phyloP scores from a whole-genome alignment of 2,113 vertebrate genomes.

The Anoplopoma fimbria region DNA sequence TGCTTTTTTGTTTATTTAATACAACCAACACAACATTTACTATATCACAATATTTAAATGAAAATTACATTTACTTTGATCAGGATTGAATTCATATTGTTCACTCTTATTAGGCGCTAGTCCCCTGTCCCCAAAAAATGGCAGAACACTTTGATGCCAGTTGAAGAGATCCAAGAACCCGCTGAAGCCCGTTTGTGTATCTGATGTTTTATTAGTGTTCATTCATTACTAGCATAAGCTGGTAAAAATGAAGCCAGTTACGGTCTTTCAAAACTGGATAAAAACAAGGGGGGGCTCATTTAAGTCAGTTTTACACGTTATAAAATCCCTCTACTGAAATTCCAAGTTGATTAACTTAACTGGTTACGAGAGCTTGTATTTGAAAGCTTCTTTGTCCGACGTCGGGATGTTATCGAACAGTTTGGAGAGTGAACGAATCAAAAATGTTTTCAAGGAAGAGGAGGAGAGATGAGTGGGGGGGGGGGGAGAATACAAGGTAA shows the following conservation, averaged over 20 bases:
- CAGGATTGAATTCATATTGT: neutral
- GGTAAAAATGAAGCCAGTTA: neutral
- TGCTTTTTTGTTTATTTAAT: neutral
- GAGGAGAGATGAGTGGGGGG: neutral
- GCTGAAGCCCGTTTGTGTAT: neutral
- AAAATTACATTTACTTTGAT: neutral
- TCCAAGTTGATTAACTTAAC: constrained; percentile 54
- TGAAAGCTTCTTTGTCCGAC: constrained; percentile 50
- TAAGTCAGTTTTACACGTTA: constrained; percentile 6
- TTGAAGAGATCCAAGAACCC: neutral
- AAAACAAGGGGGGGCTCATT: neutral
- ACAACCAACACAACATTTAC: neutral
- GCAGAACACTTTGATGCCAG: neutral
- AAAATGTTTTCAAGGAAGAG: constrained; percentile 36
- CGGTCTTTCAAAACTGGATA: neutral
- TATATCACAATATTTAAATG: neutral
- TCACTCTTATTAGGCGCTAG: neutral
- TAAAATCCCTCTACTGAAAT: constrained; percentile 42
- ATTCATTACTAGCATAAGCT: neutral
- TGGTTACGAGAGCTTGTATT: constrained; percentile 31
- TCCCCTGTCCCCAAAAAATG: neutral
- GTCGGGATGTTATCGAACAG: constrained; percentile 14
- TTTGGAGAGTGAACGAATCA: constrained; percentile 27
- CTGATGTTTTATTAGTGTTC: neutral
- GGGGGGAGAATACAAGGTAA: constrained; percentile 14